Base-by-base conservation (phyloP, 2,888 invertebrate genomes). In the Hybos culiciformis region DNA sequence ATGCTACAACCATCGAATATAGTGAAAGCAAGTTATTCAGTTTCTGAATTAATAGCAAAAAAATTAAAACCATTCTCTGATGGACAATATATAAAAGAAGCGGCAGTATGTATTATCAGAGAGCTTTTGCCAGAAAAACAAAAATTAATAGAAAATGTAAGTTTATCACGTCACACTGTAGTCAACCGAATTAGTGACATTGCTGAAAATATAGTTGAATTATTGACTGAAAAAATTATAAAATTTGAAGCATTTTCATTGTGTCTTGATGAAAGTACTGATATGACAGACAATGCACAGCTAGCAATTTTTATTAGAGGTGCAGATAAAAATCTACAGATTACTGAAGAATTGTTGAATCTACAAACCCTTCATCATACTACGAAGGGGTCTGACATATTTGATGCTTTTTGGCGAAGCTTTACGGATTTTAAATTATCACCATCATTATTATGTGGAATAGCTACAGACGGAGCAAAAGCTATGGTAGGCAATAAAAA, bases 1-100 rank as follows among this genome's bases (percentile, higher is more conserved):
- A 33, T 33, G 18, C 11, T 33, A 17, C 33, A 17, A 33, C 33
- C 33, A 33, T 33, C 33, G 33, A 33, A 33, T 18, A 33, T 33
- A 4, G 33, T 33, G 15, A 33, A 18, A 33, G 17, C 18, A 5
- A 33, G 18, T 33, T 33, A 15, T 15, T 17, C 33, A 14, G 39
- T 39, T 18, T 26, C 39, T 6, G 11, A 14, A 14, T 14, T 31
- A 17, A 31, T 39, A 12, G 29, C 39, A 31, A 39, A 39, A 39
- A 39, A 39, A 39, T n/a, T 39, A n/a, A 39, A 39, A 20, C 17
- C 39, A 29, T 26, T 26, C 15, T 8, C 33, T 33, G 33, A 18
- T 15, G 33, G 33, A 33, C 15, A 33, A 33, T 33, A 33, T 33
- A 33, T 33, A 17, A 33, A 33, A 15, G 17, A 33, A 33, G 33